Evolutionary conservation across 2,797 vertebrate species (phyloP).

Genomic region (Okamejei kenojei): DNA sequence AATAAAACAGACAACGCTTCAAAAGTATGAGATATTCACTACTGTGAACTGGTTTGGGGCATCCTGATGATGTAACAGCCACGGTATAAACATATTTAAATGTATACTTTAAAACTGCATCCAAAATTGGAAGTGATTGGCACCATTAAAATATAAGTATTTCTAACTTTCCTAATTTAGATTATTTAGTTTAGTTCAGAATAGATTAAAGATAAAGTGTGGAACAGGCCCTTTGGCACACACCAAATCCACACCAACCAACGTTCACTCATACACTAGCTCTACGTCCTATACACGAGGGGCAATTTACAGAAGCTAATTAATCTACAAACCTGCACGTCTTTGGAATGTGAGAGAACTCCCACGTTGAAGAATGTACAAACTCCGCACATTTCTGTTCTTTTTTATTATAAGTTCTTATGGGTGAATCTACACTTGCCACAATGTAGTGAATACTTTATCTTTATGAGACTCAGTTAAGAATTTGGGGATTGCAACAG

Average conservation of each 20-base stretch:
- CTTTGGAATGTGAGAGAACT: too few relatives aligned
- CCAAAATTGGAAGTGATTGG: neutral
- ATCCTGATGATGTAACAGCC: neutral
- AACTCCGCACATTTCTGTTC: too few relatives aligned
- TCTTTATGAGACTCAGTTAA: neutral
- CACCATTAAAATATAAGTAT: neutral
- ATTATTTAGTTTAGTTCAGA: neutral
- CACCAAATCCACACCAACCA: too few relatives aligned
- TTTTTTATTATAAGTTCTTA: neutral
- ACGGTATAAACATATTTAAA: neutral
- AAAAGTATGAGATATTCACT: neutral
- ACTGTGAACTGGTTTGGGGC: neutral
- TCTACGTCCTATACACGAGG: too few relatives aligned
- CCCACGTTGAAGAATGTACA: too few relatives aligned
- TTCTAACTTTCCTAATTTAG: neutral
- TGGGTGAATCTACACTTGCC: neutral
- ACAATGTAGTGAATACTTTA: neutral
- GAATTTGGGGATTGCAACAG: neutral
- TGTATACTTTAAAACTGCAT: neutral
- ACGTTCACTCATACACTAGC: too few relatives aligned
- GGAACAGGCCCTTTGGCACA: too few relatives aligned
- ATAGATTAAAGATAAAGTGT: too few relatives aligned
- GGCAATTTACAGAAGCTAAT: too few relatives aligned
- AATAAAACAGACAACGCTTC: neutral
- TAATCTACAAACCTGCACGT: too few relatives aligned